Conservation (phyloP, 1,140 invertebrate species). For the Euwallacea fornicatus region DNA sequence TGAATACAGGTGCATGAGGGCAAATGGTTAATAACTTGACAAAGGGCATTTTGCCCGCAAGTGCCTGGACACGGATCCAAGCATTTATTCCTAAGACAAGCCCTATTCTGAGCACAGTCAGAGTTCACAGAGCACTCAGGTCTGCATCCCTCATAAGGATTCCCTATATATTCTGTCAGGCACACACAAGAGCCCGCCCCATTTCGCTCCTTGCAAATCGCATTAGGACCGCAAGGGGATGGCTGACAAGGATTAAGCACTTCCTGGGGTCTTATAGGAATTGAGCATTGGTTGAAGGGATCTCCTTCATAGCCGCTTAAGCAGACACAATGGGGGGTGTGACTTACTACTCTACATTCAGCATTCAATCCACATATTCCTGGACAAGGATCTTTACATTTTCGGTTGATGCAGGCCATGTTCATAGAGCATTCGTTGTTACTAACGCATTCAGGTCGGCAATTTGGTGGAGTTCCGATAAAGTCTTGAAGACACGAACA, state of each 20-base stretch:
- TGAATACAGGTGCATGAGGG: conserved; percentile 75
- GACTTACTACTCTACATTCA: conserved; percentile 69
- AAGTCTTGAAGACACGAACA: conserved; percentile 75
- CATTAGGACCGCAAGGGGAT: conserved; percentile 69
- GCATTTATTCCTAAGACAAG: conserved; percentile 81
- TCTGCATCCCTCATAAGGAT: conserved; percentile 72
- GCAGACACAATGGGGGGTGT: conserved; percentile 72
- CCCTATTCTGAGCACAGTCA: conserved; percentile 75
- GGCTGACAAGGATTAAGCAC: conserved; percentile 60
- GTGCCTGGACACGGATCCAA: conserved; percentile 80
- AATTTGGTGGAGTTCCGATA: conserved; percentile 65
- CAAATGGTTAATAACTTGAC: conserved; percentile 76
- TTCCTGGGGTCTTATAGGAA: conserved; percentile 49
- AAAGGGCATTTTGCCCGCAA: conserved; percentile 77
- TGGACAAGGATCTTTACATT: conserved; percentile 75
- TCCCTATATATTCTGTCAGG: conserved; percentile 67
- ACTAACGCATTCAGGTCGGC: conserved; percentile 66
- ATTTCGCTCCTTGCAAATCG: conserved; percentile 64
- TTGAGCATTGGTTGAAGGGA: conserved; percentile 69
- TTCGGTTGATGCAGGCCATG: conserved; percentile 67
- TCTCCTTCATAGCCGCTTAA: conserved; percentile 81
- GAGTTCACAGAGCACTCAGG: conserved; percentile 77
- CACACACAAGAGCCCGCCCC: conserved; percentile 68
- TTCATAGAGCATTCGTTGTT: conserved; percentile 64
- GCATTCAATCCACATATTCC: conserved; percentile 79